Conservation (phyloP, 2,888 invertebrate species). For the Orthosia incerta region DNA sequence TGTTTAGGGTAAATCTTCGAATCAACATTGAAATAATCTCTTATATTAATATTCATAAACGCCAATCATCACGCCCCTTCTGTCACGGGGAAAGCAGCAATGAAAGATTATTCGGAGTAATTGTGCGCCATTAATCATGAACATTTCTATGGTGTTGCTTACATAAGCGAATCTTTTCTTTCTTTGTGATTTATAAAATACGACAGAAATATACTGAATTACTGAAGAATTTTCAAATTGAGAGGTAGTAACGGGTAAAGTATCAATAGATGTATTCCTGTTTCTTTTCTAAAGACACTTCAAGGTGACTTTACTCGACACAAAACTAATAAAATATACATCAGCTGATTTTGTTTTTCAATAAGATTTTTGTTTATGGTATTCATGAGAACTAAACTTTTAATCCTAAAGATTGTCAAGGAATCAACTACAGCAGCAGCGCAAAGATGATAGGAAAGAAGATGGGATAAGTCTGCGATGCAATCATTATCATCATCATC, state of each 20-base stretch:
- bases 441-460: too few species aligned
- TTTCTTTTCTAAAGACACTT: neutral
- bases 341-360: neutral
- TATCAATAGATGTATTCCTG: too few species aligned
- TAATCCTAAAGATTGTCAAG: neutral
- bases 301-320: neutral
- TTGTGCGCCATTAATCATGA: constrained; percentile 55
- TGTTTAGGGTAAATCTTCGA: constrained; percentile 3
- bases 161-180: neutral
- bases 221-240: too few species aligned
- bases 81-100: constrained; percentile 27
- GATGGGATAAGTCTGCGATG: too few species aligned
- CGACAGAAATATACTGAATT: too few species aligned
- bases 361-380: neutral
- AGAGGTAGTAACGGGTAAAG: too few species aligned
- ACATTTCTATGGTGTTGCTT: neutral
- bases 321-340: neutral
- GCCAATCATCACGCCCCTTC: constrained; percentile 55
- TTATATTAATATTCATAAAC: constrained; percentile 60
- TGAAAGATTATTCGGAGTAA: constrained; percentile 40
- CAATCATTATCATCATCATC: too few species aligned
- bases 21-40: constrained; percentile 37
- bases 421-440: neutral
- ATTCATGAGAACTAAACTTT: neutral
- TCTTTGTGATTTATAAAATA: too few species aligned